Conservation (phyloP, 2,113 vertebrate species). For the Malurus cyaneus region DNA sequence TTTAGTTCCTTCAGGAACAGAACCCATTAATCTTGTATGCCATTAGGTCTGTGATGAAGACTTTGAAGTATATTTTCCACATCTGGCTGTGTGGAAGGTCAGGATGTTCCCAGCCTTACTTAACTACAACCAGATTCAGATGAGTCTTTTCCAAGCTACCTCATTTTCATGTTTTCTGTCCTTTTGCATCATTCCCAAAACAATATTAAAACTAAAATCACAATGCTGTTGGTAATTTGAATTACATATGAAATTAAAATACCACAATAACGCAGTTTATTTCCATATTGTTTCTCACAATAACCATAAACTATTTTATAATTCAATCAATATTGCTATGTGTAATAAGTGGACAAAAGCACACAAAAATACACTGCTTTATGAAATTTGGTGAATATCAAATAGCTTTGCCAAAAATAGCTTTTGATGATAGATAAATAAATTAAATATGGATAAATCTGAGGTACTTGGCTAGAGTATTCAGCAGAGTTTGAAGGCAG, state of each 20-base stretch:
- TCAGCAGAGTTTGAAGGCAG: not conserved
- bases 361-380: not conserved
- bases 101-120: conserved; percentile 27
- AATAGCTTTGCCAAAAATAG: not conserved
- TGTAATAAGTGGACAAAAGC: not conserved
- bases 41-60: not conserved
- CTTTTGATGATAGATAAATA: not conserved
- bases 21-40: not conserved
- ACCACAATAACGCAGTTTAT: not conserved
- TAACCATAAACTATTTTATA: not conserved
- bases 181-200: not conserved
- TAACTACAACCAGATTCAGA: conserved; percentile 29
- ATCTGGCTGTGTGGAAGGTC: conserved; percentile 37
- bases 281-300: not conserved
- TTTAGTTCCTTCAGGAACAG: not conserved
- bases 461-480: not conserved
- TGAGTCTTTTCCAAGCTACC: not conserved
- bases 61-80: conserved; percentile 41
- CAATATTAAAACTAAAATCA: not conserved
- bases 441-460: not conserved
- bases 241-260: not conserved
- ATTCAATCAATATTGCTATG: not conserved
- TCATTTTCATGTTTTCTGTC: not conserved
- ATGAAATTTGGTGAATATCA: not conserved
- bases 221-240: not conserved